Base-by-base conservation (phyloP, 2,888 invertebrate genomes). In the Vanessa cardui region DNA sequence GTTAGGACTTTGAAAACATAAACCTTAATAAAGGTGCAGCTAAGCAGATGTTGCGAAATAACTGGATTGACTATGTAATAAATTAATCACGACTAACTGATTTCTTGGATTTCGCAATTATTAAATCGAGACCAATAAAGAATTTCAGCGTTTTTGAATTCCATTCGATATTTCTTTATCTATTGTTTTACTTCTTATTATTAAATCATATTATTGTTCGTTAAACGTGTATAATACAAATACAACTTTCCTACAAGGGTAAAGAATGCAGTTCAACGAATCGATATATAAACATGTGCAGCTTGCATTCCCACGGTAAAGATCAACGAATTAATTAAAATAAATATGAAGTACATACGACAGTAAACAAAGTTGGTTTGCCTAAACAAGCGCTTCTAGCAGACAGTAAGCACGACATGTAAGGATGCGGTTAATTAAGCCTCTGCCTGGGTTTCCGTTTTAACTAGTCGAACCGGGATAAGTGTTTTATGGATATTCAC, bases 341-440 rank as follows among this genome's bases (percentile, higher is more conserved):
- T 66, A 31, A 58, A 66, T 50, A 62, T 63, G 62, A 66, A 69
- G 63, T 59, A 66, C 46, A 61, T 68, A 66, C 59, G 58, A 58
- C 65, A 63, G 65, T 66, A 71, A 74, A 76, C 69, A 67, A 73
- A 66, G 72, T 69, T 71, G 68, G 69, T 67, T 69, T 75, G 75
- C 70, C 73, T 67, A 73, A 76, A 74, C 73, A 75, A 80, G 71
- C 66, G 66, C 66, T 67, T 69, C 69, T 46, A 62, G 78, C 81
- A 73, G 78, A 82, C 77, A 77, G 69, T 68, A 52, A 70, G 78
- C 79, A 80, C 81, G 82, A 83, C 87, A 83, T 78, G 78, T 80
- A 78, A 85, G 89, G 90, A 89, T 88, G 85, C 80, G 78, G 86
- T 89, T 88, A 80, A 90, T 91, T 89, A 87, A 89, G 84, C 82